Percentiles rank a stretch among this genome's conserved stretches.
Evolutionary conservation across 2,888 invertebrate species (phyloP).

Genomic region (Ceramica pisi): DNA sequence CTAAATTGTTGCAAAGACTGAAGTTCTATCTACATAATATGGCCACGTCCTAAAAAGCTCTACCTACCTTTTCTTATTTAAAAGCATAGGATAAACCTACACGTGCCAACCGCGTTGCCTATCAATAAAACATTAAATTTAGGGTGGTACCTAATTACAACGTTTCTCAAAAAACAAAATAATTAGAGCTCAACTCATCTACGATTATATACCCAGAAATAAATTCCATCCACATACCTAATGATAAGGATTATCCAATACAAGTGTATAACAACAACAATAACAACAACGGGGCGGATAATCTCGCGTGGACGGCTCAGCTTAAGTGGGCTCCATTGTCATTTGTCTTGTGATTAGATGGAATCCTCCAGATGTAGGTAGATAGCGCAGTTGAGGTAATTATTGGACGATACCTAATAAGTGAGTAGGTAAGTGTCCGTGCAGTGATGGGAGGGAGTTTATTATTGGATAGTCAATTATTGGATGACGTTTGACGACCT

Average conservation of each 20-base stretch:
- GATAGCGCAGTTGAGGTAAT: conserved; percentile 49
- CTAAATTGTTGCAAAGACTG: neutral
- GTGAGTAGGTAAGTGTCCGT: neutral
- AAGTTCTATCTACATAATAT: neutral
- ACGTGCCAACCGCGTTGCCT: neutral
- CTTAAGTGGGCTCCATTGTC: conserved; percentile 70
- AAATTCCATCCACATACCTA: conserved; percentile 37
- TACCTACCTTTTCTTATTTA: neutral
- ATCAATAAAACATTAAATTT: neutral
- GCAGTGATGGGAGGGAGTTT: neutral
- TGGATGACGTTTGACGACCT: too few species aligned
- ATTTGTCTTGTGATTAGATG: conserved; percentile 72
- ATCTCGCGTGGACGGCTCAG: conserved; percentile 71
- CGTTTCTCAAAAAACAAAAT: conserved; percentile 20
- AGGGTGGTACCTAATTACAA: neutral
- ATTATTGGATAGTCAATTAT: neutral
- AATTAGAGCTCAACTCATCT: conserved; percentile 31
- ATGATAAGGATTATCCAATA: conserved; percentile 53
- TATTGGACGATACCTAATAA: conserved; percentile 44
- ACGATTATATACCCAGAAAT: conserved; percentile 31
- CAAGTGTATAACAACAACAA: conserved; percentile 49
- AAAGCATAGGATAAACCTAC: neutral
- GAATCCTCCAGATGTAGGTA: conserved; percentile 40
- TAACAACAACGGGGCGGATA: conserved; percentile 60
- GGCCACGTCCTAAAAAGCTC: too few species aligned